phyloP scores from a whole-genome alignment of 1,140 invertebrate genomes.

The Acromyrmex heyeri region DNA sequence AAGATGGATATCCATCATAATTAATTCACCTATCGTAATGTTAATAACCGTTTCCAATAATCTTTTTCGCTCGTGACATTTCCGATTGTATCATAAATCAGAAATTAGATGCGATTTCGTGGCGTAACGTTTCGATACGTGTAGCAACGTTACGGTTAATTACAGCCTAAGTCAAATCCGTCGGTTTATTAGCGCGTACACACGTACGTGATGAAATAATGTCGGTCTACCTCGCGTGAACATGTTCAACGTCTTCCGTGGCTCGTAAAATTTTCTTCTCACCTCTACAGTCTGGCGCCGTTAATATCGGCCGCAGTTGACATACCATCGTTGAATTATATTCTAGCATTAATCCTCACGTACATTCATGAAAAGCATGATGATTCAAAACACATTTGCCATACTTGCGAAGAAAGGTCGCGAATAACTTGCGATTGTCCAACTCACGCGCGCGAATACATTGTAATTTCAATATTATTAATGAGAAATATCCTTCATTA shows the following conservation, averaged over 20 bases:
- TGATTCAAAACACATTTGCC: conserved; percentile 31
- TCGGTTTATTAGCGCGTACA: background rate
- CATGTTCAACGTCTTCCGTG: conserved; percentile 19
- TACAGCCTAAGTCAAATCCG: conserved; percentile 20
- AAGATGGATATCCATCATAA: background rate
- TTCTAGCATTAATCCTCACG: conserved; percentile 27
- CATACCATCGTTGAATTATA: conserved; percentile 16
- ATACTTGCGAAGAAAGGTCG: conserved; percentile 28
- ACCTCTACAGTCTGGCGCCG: background rate
- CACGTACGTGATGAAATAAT: conserved; percentile 4
- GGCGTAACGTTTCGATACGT: conserved; percentile 33
- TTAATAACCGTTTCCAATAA: conserved; percentile 8
- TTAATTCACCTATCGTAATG: conserved; percentile 22
- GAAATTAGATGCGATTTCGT: conserved; percentile 47
- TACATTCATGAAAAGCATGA: conserved; percentile 27
- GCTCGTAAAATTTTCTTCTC: conserved; percentile 31
- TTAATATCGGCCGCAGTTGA: conserved; percentile 3
- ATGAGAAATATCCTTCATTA: conserved; percentile 23
- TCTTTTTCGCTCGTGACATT: conserved; percentile 42
- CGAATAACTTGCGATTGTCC: conserved; percentile 3
- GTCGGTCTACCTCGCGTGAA: conserved; percentile 6
- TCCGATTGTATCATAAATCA: conserved; percentile 51
- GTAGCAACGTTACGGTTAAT: conserved; percentile 45
- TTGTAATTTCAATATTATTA: conserved; percentile 47
- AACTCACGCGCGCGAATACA: conserved; percentile 7